Conservation (phyloP, 2,888 invertebrate species). For the Aspidiotus destructor region DNA sequence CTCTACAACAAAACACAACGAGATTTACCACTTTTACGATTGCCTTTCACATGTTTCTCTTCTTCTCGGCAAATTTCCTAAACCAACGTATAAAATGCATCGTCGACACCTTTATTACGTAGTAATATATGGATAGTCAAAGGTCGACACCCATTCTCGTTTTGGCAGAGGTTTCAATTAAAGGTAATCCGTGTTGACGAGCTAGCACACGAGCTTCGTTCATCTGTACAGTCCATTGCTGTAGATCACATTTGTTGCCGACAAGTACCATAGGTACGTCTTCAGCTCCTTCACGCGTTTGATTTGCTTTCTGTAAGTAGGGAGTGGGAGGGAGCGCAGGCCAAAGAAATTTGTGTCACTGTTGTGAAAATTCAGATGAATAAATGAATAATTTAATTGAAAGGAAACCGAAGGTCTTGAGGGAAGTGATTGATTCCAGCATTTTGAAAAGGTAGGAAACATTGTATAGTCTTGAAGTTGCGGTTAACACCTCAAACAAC, state of each 20-base stretch:
- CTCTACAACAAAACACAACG: no score
- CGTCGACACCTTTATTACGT: no score
- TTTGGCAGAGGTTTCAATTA: slow-evolving; percentile 98
- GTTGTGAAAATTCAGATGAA: no score
- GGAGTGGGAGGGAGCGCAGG: no score
- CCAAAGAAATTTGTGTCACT: no score
- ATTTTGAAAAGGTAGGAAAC: no score
- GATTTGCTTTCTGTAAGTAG: slow-evolving; percentile 94
- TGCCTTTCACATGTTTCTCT: slow-evolving; percentile 21
- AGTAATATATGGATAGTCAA: no score
- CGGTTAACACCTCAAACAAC: no score
- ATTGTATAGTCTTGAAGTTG: no score
- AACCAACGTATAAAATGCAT: slow-evolving; percentile 98
- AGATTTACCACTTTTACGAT: background rate
- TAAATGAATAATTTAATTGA: no score
- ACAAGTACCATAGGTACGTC: slow-evolving; percentile 99
- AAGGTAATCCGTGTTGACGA: slow-evolving; percentile 89
- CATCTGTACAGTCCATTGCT: slow-evolving; percentile 90
- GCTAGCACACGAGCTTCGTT: slow-evolving; percentile 89
- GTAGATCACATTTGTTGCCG: slow-evolving; percentile 97
- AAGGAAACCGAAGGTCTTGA: no score
- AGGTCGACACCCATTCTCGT: slow-evolving; percentile 98
- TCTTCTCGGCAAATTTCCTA: slow-evolving; percentile 91
- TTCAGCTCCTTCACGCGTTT: slow-evolving; percentile 99
- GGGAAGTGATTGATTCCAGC: no score